phyloP scores from a whole-genome alignment of 1,140 invertebrate genomes.

The Chironomus tepperi region DNA sequence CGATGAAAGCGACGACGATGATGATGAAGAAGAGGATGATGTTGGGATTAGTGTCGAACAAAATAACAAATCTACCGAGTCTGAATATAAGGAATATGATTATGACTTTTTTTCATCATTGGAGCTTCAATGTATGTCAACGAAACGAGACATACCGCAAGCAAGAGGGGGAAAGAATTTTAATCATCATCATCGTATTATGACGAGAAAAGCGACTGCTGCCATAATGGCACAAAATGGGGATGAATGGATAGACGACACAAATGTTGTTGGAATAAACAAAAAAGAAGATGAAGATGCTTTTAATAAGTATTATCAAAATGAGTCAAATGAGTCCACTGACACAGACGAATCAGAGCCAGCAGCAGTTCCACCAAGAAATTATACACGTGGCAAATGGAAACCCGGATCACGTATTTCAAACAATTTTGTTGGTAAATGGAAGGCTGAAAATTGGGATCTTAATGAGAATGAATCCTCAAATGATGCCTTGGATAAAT shows the following conservation, averaged over 20 bases:
- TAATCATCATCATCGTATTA: constrained; percentile 36
- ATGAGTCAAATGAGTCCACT: constrained; percentile 51
- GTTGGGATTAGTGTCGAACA: background rate
- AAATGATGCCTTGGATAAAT: constrained; percentile 26
- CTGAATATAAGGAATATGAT: constrained; percentile 30
- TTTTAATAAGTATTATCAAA: constrained; percentile 34
- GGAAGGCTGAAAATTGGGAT: constrained; percentile 30
- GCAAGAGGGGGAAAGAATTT: constrained; percentile 38
- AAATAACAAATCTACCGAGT: constrained; percentile 19
- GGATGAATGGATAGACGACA: constrained; percentile 49
- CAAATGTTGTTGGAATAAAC: constrained; percentile 46
- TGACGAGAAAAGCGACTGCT: constrained; percentile 40
- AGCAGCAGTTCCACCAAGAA: constrained; percentile 44
- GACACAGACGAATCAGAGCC: constrained; percentile 44
- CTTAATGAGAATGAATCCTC: constrained; percentile 29
- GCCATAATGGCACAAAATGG: constrained; percentile 39
- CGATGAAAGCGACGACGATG: constrained; percentile 33
- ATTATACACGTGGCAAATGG: constrained; percentile 68
- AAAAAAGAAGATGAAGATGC: constrained; percentile 55
- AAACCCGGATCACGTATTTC: constrained; percentile 36
- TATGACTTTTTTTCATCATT: constrained; percentile 76
- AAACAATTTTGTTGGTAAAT: background rate
- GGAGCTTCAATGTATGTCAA: constrained; percentile 68
- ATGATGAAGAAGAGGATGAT: constrained; percentile 26
- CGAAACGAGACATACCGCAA: constrained; percentile 41